Conservation (phyloP, 2,113 vertebrate species). For the Todiramphus chloris region DNA sequence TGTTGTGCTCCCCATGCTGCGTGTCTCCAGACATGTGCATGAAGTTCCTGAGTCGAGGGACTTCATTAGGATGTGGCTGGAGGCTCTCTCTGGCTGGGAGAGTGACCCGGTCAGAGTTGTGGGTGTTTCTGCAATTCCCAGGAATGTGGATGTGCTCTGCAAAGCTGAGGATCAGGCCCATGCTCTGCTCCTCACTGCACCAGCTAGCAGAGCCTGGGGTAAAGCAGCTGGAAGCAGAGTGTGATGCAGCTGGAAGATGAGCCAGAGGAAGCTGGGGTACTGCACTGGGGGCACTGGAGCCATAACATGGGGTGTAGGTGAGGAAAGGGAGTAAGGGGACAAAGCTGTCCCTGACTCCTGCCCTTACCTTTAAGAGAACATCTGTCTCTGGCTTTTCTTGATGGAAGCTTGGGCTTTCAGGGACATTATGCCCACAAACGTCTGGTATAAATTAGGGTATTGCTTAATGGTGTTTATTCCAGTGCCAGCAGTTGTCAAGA, state of each 20-base stretch:
- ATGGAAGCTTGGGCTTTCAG: neutral
- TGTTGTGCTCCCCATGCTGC: neutral
- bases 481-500: neutral
- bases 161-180: neutral
- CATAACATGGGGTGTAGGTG: neutral
- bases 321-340: neutral
- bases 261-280: neutral
- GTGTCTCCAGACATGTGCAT: too few species aligned
- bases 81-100: neutral
- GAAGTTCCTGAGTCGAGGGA: neutral
- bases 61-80: neutral
- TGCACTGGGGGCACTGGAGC: rapidly evolving
- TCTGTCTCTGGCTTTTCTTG: neutral
- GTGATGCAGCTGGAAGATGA: neutral
- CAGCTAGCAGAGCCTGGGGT: neutral
- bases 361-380: neutral
- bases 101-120: neutral
- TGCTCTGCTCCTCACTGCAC: rapidly evolving
- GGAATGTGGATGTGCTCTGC: neutral
- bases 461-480: neutral
- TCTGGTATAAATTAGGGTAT: neutral
- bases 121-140: neutral
- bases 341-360: neutral
- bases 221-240: neutral
- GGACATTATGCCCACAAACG: neutral